Evolutionary conservation across 2,113 vertebrate genomes (phyloP).

Genomic region (Oncorhynchus tshawytscha): DNA sequence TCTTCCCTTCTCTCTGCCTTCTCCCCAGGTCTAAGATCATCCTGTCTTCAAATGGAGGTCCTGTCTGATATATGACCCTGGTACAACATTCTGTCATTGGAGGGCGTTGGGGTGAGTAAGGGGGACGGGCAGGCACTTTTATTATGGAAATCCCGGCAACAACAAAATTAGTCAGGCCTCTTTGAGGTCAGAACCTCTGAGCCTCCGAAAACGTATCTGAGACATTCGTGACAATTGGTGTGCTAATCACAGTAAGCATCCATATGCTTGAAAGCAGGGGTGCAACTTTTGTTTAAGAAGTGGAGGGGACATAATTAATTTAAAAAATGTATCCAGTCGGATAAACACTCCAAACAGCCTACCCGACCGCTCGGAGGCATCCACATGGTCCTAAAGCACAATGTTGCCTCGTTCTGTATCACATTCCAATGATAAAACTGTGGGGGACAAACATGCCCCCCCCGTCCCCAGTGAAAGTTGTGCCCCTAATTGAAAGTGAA

Average conservation of each 20-base stretch:
- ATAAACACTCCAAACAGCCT: too few species aligned
- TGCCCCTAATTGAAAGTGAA: too few species aligned
- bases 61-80: constrained; percentile 30
- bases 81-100: constrained; percentile 16
- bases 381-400: too few species aligned
- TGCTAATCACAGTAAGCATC: background rate
- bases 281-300: too few species aligned
- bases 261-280: too few species aligned
- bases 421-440: too few species aligned
- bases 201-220: background rate
- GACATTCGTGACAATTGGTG: background rate
- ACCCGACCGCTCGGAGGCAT: too few species aligned
- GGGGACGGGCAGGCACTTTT: background rate
- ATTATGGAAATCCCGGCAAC: background rate
- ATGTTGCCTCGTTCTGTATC: too few species aligned
- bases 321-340: too few species aligned
- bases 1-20: background rate
- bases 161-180: background rate
- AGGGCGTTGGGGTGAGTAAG: background rate
- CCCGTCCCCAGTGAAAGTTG: too few species aligned
- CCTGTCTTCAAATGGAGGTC: background rate
- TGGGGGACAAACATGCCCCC: too few species aligned
- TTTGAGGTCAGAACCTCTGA: background rate
- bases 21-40: background rate
- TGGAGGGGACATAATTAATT: too few species aligned